Evolutionary conservation across 2,888 invertebrate species (phyloP), one percentile per base, ranked within the genome.

Genomic region (Kuschelorhynchus macadamiae): DNA sequence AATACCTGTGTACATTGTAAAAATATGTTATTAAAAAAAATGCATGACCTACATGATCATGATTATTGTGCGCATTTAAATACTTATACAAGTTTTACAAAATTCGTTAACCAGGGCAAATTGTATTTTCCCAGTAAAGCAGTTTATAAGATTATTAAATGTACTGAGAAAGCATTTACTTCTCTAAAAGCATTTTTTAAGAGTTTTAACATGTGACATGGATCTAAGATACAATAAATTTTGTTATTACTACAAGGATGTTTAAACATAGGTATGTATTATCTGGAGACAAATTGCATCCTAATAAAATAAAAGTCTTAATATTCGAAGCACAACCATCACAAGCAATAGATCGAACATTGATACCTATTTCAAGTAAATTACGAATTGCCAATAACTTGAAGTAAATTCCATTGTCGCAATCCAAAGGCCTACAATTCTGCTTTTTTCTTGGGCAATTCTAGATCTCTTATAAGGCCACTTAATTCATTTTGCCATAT

Each of bases 261-360:
- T 32, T 61, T 53, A 53, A 53, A 36, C 2, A 36, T 11, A 36
- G 53, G 14, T 33, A 16, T 18, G 32, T 53, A 33, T 53, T 46
- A 0, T 42, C 39, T 53, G 36, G 42, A 21, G 25, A 14, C 16
- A 67, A 47, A 32, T 62, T 46, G 32, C 59, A 61, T 11, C 62
- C 67, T 36, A 67, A 18, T 14, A 67, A 32, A 18, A 32, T 30
- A 1, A 67, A 63, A 9, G 62, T 56, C 56, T 49, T 55, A n/a
- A 56, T 41, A 49, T 67, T 67, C 12, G 56, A 56, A 11, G 18
- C 16, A 17, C 67, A 67, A n/a, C 67, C 67, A 62, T 67, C 62
- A 62, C 67, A 67, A 9, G 67, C 62, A 16, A 67, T 9, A 18
- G 67, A 67, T 25, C 62, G 12, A 0, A 67, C 62, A 16, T 7